phyloP scores from a whole-genome alignment of 2,113 vertebrate genomes.

The Dipodomys merriami region DNA sequence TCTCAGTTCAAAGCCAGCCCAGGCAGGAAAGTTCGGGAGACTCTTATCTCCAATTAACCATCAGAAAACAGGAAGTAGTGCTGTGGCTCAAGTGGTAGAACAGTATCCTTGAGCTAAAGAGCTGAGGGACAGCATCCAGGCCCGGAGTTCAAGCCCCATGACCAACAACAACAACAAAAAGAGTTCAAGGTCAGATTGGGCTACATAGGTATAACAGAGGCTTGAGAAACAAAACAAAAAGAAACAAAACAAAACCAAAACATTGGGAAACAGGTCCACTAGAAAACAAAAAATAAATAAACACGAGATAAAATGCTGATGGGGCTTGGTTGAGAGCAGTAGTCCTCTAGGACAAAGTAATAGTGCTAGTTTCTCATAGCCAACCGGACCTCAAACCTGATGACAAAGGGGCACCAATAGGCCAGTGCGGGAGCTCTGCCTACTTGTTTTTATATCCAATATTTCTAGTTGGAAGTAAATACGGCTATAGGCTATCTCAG shows the following conservation, averaged over 20 bases:
- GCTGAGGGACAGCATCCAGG: too few relatives aligned
- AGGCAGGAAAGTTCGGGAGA: too few relatives aligned
- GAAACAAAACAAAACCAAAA: neutral
- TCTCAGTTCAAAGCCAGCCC: too few relatives aligned
- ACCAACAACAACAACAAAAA: too few relatives aligned
- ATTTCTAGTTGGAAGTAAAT: constrained; percentile 64
- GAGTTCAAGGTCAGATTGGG: neutral
- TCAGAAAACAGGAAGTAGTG: too few relatives aligned
- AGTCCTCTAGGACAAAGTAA: neutral
- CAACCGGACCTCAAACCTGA: neutral
- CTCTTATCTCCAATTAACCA: too few relatives aligned
- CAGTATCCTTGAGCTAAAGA: too few relatives aligned
- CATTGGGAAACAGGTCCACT: neutral
- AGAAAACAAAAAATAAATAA: neutral
- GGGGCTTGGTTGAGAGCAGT: constrained; percentile 25
- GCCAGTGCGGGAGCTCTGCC: neutral
- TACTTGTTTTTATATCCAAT: constrained; percentile 53
- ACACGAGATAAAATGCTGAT: constrained; percentile 47
- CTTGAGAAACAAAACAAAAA: neutral
- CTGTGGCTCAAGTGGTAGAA: too few relatives aligned
- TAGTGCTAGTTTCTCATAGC: neutral
- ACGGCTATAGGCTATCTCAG: constrained; percentile 66
- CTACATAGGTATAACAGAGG: neutral
- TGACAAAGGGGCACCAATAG: neutral
- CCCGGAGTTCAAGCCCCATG: too few relatives aligned